Evolutionary conservation across 1,140 invertebrate species (phyloP), one percentile per base, ranked within the genome.

Genomic region (Drosophila repletoides): DNA sequence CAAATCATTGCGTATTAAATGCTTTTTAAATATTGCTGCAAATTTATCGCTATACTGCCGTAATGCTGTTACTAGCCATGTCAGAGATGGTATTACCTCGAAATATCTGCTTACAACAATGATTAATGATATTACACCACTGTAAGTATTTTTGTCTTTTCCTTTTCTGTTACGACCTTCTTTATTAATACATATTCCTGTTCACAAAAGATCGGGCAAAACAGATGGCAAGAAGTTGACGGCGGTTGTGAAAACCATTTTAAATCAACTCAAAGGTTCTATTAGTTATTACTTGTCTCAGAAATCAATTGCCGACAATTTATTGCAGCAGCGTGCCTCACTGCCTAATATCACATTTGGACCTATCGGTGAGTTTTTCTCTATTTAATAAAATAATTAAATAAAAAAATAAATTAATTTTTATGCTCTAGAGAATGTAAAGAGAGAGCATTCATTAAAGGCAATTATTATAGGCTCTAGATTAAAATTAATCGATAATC

Each of bases 1-100:
- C 36, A 70, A 3, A n/a, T n/a, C n/a, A n/a, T n/a, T n/a, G n/a
- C 67, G 83, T 22, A 58, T 90, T 5, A 88, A 72, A 33, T 84
- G 67, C 33, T 83, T 90, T 19, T 26, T 92, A 51, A 92, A 95
- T 91, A 94, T 95, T 45, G 91, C 93, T 10, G 92, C 93, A 34
- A 95, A 95, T 91, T 88, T 95, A 5, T 88, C 95, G 40, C 90
- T 94, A 1, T 95, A 95, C 79, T 93, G 93, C 0, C 92, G 94
- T 26, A 94, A 93, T 66, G 91, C 93, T 2, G 91, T 92, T 0
- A 91, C 92, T 1, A 92, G 91, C 65, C 89, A 91, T 52, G 91
- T 89, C 2, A 89, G 92, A 9, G 92, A 93, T 49, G 91, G 91
- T 72, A 86, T 90, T 9, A 91, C 91, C 15, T 84, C 80, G 17